Evolutionary conservation across 2,113 vertebrate species (phyloP).

Genomic region (Serinus canaria): DNA sequence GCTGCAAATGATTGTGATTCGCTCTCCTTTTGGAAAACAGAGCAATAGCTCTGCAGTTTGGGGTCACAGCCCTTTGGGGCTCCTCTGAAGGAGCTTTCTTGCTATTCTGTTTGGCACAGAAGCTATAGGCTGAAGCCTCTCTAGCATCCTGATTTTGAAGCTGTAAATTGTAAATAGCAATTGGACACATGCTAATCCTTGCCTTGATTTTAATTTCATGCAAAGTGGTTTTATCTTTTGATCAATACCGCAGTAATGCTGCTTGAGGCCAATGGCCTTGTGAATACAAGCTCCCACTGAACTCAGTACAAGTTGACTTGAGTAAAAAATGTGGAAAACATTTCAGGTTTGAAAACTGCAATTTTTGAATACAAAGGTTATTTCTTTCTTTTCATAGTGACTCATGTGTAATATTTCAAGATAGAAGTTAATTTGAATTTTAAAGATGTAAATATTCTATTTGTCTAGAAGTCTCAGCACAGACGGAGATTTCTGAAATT

Average conservation of each 20-base stretch:
- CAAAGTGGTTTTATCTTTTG: not conserved
- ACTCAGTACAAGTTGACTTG: not conserved
- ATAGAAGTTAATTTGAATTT: not conserved
- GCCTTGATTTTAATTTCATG: conserved; percentile 4
- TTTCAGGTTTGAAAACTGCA: not conserved
- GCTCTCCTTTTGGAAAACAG: not conserved
- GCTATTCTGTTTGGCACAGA: not conserved
- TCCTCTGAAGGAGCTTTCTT: not conserved
- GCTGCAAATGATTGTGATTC: not conserved
- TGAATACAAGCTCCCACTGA: not conserved
- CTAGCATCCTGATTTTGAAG: not conserved
- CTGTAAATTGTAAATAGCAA: not conserved
- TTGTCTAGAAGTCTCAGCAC: conserved; percentile 76
- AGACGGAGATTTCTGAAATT: conserved; percentile 77
- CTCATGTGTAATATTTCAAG: not conserved
- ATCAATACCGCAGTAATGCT: not conserved
- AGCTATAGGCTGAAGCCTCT: not conserved
- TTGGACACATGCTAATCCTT: not conserved
- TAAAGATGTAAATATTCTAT: not conserved
- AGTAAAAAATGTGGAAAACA: not conserved
- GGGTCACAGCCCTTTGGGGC: not conserved
- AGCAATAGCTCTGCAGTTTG: not conserved
- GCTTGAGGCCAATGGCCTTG: not conserved
- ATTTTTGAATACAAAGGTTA: not conserved
- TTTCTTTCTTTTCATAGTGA: not conserved